A percentile compares a stretch with the other conserved stretches of the same genome.
Evolutionary conservation across 2,113 vertebrate species (phyloP).

Genomic region (Alces alces): DNA sequence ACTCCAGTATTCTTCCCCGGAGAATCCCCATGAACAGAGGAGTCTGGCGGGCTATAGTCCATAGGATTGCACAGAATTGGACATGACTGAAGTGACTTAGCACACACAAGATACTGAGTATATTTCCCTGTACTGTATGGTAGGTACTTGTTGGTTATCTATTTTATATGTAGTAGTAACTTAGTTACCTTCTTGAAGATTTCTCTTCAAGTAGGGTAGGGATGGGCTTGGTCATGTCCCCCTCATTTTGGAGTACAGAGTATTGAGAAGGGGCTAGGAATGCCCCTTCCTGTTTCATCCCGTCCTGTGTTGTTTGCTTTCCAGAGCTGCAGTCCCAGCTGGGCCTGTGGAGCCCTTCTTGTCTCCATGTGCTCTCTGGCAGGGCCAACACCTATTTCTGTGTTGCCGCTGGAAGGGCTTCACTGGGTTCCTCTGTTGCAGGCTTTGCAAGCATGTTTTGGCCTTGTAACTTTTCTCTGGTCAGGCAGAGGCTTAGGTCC

Average conservation of each 20-base stretch:
- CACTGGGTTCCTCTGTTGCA: background rate
- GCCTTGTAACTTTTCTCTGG: background rate
- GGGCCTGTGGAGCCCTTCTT: background rate
- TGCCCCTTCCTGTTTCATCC: background rate
- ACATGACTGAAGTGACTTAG: background rate
- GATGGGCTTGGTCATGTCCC: background rate
- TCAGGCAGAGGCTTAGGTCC: background rate
- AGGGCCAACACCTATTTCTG: background rate
- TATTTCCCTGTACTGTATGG: background rate
- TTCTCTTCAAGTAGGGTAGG: background rate
- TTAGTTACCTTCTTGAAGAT: constrained; percentile 20
- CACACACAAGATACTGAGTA: background rate
- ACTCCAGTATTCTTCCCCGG: background rate
- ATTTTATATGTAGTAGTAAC: background rate
- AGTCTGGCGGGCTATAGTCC: background rate
- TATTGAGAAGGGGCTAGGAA: background rate
- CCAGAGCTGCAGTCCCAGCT: background rate
- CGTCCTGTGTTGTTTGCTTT: background rate
- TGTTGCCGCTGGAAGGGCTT: background rate
- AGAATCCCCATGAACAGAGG: background rate
- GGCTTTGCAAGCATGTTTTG: background rate
- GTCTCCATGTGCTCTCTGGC: background rate
- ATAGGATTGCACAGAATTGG: background rate
- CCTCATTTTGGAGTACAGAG: background rate
- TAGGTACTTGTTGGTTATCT: background rate